Evolutionary conservation across 1,140 invertebrate species (phyloP), one percentile per base, ranked within the genome.

Genomic region (Drosophila rhopaloa): DNA sequence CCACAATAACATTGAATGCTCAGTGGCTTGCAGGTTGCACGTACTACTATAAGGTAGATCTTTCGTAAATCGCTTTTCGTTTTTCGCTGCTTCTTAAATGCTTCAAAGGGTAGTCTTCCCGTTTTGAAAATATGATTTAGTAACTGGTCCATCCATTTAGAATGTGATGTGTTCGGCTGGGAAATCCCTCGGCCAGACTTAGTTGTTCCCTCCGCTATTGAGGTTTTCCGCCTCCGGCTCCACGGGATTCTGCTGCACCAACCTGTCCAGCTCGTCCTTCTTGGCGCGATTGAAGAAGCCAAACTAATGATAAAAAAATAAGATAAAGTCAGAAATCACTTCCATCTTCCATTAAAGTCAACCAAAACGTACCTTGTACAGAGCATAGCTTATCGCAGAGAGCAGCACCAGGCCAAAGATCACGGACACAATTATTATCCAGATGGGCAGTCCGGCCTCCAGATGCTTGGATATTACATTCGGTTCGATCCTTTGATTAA

Each of bases 401-500:
- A 92, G 63, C 27, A 90, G 6, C 40, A 92, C n/a, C 5, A 92
- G 47, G 0, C 92, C 92, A 37, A 78, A 91, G 2, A 92, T 14
- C 4, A 88, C 60, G 40, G 91, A 76, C 0, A 92, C 16, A 40
- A 92, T 83, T 8, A 82, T 81, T 14, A 91, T 72, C 91, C 91
- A 92, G 37, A 91, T 78, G 35, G 88, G 79, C 4, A 59, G 47
- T 5, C 37, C 53, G 1, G 53, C 76, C 8, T 68, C 60, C 53
- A 88, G 55, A 82, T 92, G 90, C 51, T 91, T 91, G 2, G 88
- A 92, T 48, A 92, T 91, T 13, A 92, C 74, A 63, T 91, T 91
- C 13, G 91, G 83, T 8, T 90, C 90, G 6, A 92, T 86, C 27
- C 79, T 91, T 0, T 60, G 72, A 14, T 56, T 74, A 2, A 92